Evolutionary conservation across 2,113 vertebrate genomes (phyloP), one percentile per base, ranked within the genome.

Genomic region (Vidua macroura): DNA sequence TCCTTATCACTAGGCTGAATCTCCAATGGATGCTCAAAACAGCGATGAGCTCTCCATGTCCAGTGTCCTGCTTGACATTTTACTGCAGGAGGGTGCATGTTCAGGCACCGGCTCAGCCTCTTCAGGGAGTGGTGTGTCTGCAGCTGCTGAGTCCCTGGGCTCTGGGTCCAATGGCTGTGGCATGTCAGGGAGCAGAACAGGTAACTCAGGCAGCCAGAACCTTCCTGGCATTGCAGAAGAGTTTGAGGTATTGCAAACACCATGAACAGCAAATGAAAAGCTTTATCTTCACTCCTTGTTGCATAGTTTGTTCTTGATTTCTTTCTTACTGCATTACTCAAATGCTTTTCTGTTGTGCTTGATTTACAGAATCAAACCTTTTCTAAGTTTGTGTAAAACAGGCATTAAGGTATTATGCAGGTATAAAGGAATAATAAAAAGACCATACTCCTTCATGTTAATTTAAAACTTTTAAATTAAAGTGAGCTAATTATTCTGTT

Each of bases 41-140:
- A 99, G 98, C 0, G 98, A 99, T 1, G 97, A 97, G 0, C 97
- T 98, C 53, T 99, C 98, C 39, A 98, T 98, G 8, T 98, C 98
- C 87, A 99, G 98, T 16, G 98, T 98, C 75, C 93, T 99, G 69
- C 97, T 99, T 67, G 98, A 98, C 81, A 97, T 99, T 81, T 93
- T 99, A 10, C 97, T 99, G 83, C 98, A 97, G 4, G 98, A 99
- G 90, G 98, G 98, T 94, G 98, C 98, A 0, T 98, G 97, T 90
- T 99, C 98, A 0, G 98, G 98, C 84, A 98, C 98, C 0, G 98
- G 98, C n/a, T 99, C 99, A 1, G 98, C 98, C 60, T 98, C 97
- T 3, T 99, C 99, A 2, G 98, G 98, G 33, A 98, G 98, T 1
- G 96, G 94, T 11, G 95, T 96, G 4, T 98, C 98, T 10, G 96